Evolutionary conservation across 2,797 vertebrate species (phyloP).

Genomic region (Novumbra hubbsi): DNA sequence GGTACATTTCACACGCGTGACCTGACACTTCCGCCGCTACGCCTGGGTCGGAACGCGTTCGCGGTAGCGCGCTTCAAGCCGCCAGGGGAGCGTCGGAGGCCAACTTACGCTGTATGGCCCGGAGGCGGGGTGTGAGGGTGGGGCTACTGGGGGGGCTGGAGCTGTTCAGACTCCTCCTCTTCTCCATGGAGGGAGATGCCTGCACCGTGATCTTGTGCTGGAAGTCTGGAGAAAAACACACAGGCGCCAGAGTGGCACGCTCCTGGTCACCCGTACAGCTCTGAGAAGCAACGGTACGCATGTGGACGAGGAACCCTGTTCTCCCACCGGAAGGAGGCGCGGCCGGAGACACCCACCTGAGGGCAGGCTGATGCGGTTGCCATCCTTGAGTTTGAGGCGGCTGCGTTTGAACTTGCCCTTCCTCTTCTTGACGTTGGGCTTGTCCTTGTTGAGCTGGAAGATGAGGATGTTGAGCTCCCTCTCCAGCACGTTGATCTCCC

Average conservation of each 20-base stretch:
- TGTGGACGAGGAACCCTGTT: background rate
- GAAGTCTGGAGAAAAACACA: conserved; percentile 78
- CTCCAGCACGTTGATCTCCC: conserved; percentile 92
- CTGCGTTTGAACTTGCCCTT: conserved; percentile 93
- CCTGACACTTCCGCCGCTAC: background rate
- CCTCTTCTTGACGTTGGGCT: conserved; percentile 91
- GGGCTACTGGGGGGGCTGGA: conserved; percentile 91
- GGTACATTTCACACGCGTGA: background rate
- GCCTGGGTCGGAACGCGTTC: too few species aligned
- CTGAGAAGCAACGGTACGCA: too few species aligned
- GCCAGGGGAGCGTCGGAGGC: background rate
- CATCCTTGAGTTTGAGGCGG: conserved; percentile 90
- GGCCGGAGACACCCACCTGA: conserved; percentile 77
- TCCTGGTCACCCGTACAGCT: background rate
- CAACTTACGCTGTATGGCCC: conserved; percentile 90
- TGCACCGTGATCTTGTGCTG: conserved; percentile 97
- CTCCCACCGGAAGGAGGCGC: background rate
- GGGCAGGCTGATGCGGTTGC: conserved; percentile 94
- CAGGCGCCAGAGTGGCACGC: background rate
- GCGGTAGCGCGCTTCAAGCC: background rate
- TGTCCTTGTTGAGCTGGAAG: conserved; percentile 94
- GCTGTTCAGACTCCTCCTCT: conserved; percentile 88
- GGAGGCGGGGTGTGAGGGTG: conserved; percentile 88
- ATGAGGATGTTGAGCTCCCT: conserved; percentile 94
- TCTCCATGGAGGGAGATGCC: conserved; percentile 92